Conservation (phyloP, 2,113 vertebrate species). For the Rhinogobius similis region DNA sequence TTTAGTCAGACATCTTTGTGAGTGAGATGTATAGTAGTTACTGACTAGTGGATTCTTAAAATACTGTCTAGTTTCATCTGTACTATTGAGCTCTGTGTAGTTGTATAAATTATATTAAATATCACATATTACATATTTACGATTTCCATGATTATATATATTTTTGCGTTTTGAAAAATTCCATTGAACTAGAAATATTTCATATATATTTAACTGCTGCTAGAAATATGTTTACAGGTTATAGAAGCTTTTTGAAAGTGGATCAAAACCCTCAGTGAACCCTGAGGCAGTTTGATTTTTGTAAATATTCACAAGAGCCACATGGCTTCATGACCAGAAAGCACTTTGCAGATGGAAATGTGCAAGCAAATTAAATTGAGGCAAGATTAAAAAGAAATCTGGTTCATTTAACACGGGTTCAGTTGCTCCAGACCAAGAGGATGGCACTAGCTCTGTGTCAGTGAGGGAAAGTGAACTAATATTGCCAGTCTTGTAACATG, state of each 20-base stretch:
- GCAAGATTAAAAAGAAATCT: background rate
- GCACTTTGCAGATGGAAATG: slow-evolving; percentile 8
- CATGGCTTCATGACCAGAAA: slow-evolving; percentile 6
- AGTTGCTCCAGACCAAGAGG: background rate
- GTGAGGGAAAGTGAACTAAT: background rate
- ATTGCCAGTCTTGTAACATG: background rate
- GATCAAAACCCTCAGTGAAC: background rate
- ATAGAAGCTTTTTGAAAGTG: background rate
- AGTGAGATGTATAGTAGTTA: too few species aligned
- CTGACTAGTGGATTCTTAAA: too few species aligned
- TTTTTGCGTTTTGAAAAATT: background rate
- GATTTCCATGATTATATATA: too few species aligned
- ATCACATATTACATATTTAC: too few species aligned
- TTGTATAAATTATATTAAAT: too few species aligned
- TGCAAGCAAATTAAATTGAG: background rate
- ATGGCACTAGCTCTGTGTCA: background rate
- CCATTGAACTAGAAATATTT: background rate
- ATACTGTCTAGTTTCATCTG: too few species aligned
- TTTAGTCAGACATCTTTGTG: too few species aligned
- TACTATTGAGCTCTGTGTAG: too few species aligned
- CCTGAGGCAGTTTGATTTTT: background rate
- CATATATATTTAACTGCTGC: background rate
- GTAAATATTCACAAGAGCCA: background rate
- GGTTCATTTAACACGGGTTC: background rate
- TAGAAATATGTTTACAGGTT: slow-evolving; percentile 5